Conservation (phyloP, 2,888 invertebrate species). For the Helicoverpa assulta region DNA sequence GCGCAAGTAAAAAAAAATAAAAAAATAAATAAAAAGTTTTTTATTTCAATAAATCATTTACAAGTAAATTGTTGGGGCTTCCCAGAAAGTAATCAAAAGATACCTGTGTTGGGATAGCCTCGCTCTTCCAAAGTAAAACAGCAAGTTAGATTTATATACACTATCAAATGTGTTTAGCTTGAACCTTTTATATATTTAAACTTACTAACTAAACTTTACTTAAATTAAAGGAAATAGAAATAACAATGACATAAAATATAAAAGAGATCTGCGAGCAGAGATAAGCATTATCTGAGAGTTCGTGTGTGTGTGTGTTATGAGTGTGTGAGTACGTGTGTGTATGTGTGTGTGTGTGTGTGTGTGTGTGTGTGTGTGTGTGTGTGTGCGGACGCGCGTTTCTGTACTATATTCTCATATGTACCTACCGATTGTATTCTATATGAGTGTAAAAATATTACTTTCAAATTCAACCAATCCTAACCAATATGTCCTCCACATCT, state of each 20-base stretch:
- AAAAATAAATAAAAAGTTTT: background rate
- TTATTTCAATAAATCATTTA: background rate
- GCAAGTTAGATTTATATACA: background rate
- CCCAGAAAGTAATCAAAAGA: constrained; percentile 15
- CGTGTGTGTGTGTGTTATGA: background rate
- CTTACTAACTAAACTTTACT: background rate
- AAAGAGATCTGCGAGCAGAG: background rate
- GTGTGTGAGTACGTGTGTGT: background rate
- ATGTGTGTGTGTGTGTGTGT: background rate
- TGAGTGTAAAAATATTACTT: background rate
- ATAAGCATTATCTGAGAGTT: background rate
- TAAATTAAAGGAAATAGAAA: background rate
- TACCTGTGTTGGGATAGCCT: constrained; percentile 12
- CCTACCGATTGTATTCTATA: background rate
- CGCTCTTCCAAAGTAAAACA: constrained; percentile 2
- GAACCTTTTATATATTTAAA: background rate
- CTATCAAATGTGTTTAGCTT: too few relatives aligned
- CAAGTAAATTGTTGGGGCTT: constrained; percentile 6
- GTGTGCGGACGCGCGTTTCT: background rate
- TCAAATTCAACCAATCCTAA: background rate
- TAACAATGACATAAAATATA: background rate
- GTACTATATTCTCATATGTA: background rate
- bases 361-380: constrained; percentile 1
- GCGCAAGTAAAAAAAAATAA: background rate
- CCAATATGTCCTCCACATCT: constrained; percentile 9